Evolutionary conservation across 2,113 vertebrate species (phyloP), one percentile per base, ranked within the genome.

Genomic region (Sclerurus mexicanus): DNA sequence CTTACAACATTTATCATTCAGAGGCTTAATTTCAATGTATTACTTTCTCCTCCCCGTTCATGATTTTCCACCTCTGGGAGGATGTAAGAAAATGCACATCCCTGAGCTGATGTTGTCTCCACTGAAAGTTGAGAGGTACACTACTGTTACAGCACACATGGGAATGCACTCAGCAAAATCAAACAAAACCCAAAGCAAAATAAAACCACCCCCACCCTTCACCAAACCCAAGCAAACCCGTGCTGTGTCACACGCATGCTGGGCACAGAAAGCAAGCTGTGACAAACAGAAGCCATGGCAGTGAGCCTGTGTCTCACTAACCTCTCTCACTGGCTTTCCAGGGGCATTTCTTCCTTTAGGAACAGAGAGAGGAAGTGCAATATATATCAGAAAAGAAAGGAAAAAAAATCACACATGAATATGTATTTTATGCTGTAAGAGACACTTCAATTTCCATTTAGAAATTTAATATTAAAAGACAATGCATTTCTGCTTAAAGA

Each of bases 241-340:
- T 95, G 98, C 93, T 95, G 89, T 94, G 88, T 88, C 96, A 97
- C 97, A 98, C 64, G 91, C 97, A 98, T 94, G 97, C 97, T 96
- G 97, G 96, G 96, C 97, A 97, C 72, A 96, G 95, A 98, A 98
- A 98, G 97, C 98, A 96, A 97, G 95, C 97, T 97, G 98, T 96
- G 95, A 97, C 97, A 97, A 93, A 98, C 97, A 98, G 95, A 98
- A 98, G 96, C 97, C 96, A 96, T 97, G 98, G 97, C 97, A 96
- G 98, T 97, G 98, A 97, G 97, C 95, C 96, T 97, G 95, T 92
- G 83, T 97, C 98, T 98, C 98, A 99, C 99, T 99, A 97, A 99
- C 99, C 99, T 99, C 98, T 98, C 98, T 99, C 98, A 99, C 91
- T 98, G 99, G 98, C 98, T 99, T 99, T 98, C 98, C 98, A 98